A percentile compares a stretch with the other conserved stretches of the same genome.
Evolutionary conservation across 2,113 vertebrate genomes (phyloP).

Genomic region (Talpa occidentalis): DNA sequence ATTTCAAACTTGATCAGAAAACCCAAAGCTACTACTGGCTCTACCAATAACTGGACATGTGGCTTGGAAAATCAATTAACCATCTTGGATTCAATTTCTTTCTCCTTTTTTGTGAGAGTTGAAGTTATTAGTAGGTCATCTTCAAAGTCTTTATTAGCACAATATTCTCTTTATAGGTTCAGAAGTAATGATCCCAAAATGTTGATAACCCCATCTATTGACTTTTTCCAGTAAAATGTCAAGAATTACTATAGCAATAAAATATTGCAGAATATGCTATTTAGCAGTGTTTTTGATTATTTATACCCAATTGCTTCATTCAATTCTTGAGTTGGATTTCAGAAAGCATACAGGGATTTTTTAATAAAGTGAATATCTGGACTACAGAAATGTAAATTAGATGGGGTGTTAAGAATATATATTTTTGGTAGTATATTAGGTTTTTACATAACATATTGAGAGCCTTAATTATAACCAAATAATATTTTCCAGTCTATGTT

Average conservation of each 20-base stretch:
- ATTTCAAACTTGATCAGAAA: not conserved
- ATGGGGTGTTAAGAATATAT: not conserved
- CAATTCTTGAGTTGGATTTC: conserved; percentile 14
- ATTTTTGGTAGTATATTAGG: conserved; percentile 38
- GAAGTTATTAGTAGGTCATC: not conserved
- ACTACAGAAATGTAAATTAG: conserved; percentile 65
- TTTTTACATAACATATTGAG: conserved; percentile 33
- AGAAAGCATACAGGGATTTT: conserved; percentile 19
- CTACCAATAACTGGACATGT: not conserved
- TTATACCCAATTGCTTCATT: conserved; percentile 43
- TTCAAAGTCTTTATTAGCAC: not conserved
- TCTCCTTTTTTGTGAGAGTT: not conserved
- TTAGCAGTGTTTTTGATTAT: not conserved
- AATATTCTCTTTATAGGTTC: not conserved
- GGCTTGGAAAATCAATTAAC: not conserved
- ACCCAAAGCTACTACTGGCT: not conserved
- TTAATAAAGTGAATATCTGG: conserved; percentile 45
- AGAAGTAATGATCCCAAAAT: not conserved
- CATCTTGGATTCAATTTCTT: not conserved
- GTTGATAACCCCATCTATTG: not conserved
- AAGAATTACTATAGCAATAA: not conserved
- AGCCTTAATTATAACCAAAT: conserved; percentile 66
- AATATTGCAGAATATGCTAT: not conserved
- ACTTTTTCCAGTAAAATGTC: not conserved
- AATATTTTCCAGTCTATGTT: conserved; percentile 57